Conservation (phyloP, 2,113 vertebrate genomes). For the Trematomus loennbergii region DNA sequence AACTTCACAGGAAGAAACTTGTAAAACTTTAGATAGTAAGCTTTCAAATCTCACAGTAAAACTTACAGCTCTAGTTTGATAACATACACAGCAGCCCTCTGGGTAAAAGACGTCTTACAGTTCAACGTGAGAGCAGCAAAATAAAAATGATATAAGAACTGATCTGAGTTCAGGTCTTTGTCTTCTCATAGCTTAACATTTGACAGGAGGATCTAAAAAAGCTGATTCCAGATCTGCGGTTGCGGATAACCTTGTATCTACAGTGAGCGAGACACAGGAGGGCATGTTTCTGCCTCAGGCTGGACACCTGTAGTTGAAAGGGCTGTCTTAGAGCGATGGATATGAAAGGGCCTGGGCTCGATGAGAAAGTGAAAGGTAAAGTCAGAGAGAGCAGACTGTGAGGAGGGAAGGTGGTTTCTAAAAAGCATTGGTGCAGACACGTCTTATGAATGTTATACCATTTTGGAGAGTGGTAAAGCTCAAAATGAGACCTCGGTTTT, state of each 20-base stretch:
- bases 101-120: neutral
- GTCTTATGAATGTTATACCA: neutral
- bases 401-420: neutral
- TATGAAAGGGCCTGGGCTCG: constrained; percentile 41
- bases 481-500: neutral
- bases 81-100: neutral
- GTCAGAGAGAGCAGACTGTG: constrained; percentile 24
- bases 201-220: constrained; percentile 38
- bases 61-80: too few species aligned
- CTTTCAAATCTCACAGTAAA: too few species aligned
- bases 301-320: constrained; percentile 61
- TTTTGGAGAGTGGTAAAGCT: neutral
- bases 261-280: constrained; percentile 50
- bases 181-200: constrained; percentile 6
- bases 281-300: constrained; percentile 68
- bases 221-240: constrained; percentile 39
- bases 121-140: constrained; percentile 15
- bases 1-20: too few species aligned
- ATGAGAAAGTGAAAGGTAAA: constrained; percentile 27
- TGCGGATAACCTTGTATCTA: constrained; percentile 55
- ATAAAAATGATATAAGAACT: neutral
- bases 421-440: neutral
- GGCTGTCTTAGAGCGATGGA: constrained; percentile 58
- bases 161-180: constrained; percentile 14
- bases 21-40: too few species aligned